Conservation (phyloP, 2,113 vertebrate species). For the Catharus fuscescens region DNA sequence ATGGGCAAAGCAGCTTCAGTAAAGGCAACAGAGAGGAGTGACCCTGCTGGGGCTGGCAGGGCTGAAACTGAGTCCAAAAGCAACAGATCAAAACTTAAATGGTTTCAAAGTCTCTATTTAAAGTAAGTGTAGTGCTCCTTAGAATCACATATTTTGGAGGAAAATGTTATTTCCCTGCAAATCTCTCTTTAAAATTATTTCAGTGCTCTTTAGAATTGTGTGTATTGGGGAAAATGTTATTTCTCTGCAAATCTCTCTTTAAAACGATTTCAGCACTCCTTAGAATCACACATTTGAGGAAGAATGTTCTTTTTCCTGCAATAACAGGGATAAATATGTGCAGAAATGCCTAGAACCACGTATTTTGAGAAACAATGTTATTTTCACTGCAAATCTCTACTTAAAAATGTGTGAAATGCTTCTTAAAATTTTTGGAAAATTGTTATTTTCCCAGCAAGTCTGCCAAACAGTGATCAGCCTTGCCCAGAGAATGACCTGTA, state of each 20-base stretch:
- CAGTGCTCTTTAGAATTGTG: neutral
- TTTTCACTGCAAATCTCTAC: neutral
- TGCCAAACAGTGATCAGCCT: neutral
- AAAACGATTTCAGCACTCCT: neutral
- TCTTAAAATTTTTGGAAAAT: neutral
- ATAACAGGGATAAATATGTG: neutral
- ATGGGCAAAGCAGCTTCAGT: neutral
- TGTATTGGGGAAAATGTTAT: too few species aligned
- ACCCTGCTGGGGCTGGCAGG: neutral
- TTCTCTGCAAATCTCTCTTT: too few species aligned
- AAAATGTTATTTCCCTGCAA: too few species aligned
- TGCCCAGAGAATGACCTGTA: neutral
- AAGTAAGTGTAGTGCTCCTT: fast-evolving
- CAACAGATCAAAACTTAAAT: fast-evolving
- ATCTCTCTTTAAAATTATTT: too few species aligned
- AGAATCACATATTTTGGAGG: neutral
- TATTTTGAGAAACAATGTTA: neutral
- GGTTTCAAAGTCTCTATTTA: neutral
- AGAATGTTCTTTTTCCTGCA: neutral
- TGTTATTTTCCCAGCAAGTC: neutral
- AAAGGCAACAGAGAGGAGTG: neutral
- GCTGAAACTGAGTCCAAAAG: neutral
- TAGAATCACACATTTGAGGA: neutral
- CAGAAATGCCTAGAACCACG: neutral
- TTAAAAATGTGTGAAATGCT: neutral